These are phyloP conservation scores for Progne subis DNA, from an alignment of 2,113 vertebrate genomes.

Conservation along the genomic window DNA sequence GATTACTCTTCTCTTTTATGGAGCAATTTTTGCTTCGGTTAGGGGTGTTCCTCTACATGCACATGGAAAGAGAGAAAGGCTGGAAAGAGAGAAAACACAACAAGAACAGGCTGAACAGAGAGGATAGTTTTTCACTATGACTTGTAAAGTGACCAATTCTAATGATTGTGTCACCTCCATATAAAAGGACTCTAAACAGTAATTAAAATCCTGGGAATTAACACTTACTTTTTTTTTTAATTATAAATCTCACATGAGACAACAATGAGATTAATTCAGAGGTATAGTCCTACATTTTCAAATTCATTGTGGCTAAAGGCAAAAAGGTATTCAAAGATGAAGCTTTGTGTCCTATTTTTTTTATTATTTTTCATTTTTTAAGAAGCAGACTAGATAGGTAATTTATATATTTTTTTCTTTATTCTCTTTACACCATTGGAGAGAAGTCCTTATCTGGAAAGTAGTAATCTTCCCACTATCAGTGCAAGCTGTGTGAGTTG, in stretches of 20 bases:
- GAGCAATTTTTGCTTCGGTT: neutral
- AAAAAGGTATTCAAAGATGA: neutral
- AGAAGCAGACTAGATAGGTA: neutral
- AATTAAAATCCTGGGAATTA: neutral
- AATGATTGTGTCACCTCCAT: neutral
- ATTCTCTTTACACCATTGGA: neutral
- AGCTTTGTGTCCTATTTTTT: neutral
- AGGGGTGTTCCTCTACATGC: neutral
- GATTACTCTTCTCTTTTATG: neutral
- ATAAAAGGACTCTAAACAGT: neutral
- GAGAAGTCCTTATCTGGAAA: neutral
- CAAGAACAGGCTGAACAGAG: neutral
- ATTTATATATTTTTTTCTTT: neutral
- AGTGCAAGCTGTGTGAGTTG: neutral
- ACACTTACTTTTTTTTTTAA: neutral
- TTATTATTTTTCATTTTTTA: neutral
- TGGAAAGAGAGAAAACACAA: neutral
- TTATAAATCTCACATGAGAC: neutral
- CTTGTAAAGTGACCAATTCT: neutral
- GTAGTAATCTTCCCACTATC: neutral
- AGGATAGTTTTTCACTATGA: neutral
- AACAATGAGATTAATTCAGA: neutral
- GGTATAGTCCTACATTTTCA: neutral
- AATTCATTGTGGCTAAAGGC: neutral
- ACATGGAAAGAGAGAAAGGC: too few relatives aligned